phyloP scores from a whole-genome alignment of 2,113 vertebrate genomes.

The cat (Felis catus) region F.catus_Fca126_mat1.0 CM031418.1:124834001-124834500 shows the following conservation, averaged over 20 bases:
- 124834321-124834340: neutral
- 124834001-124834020: neutral
- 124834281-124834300: neutral
- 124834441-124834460: neutral
- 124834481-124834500: neutral
- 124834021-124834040: neutral
- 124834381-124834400: conserved; percentile 8
- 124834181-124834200: neutral
- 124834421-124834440: neutral
- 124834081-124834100: neutral
- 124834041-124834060: neutral
- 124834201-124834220: neutral
- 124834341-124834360: neutral
- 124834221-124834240: neutral
- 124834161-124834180: neutral
- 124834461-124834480: neutral
- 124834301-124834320: neutral
- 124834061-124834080: neutral
- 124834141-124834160: neutral
- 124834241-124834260: neutral
- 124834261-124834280: neutral
- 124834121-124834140: neutral
- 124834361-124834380: neutral
- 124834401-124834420: conserved; percentile 7
- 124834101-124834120: neutral